Evolutionary conservation across 2,797 vertebrate genomes (phyloP).

Genomic region (Lepus townsendii): DNA sequence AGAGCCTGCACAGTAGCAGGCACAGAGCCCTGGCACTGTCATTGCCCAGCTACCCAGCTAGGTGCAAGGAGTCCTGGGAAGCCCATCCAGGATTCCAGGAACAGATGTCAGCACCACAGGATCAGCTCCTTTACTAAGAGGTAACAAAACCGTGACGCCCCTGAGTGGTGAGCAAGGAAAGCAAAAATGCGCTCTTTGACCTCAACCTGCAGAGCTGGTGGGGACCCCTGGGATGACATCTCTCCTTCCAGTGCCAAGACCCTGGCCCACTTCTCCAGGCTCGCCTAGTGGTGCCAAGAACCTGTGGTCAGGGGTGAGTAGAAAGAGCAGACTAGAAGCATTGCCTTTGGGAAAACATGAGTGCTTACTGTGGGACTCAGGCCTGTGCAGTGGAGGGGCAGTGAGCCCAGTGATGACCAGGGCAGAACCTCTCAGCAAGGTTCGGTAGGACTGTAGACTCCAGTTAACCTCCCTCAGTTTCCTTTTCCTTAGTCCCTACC

Average conservation of each 20-base stretch:
- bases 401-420: neutral
- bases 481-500: neutral
- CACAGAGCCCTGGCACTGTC: neutral
- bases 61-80: neutral
- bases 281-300: neutral
- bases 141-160: neutral
- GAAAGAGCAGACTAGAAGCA: conserved; percentile 14
- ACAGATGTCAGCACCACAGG: neutral
- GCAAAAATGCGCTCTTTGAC: neutral
- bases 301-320: neutral
- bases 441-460: neutral
- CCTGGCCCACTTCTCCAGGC: neutral
- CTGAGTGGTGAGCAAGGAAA: neutral
- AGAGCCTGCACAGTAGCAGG: neutral
- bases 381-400: neutral
- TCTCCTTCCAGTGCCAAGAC: neutral
- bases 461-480: neutral
- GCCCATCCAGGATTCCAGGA: neutral
- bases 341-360: conserved; percentile 27
- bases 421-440: neutral
- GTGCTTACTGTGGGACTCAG: neutral
- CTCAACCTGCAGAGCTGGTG: neutral
- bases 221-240: neutral
- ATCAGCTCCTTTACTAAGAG: neutral
- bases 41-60: neutral